Base-by-base conservation (phyloP, 2,113 vertebrate species). In the Passer domesticus region DNA sequence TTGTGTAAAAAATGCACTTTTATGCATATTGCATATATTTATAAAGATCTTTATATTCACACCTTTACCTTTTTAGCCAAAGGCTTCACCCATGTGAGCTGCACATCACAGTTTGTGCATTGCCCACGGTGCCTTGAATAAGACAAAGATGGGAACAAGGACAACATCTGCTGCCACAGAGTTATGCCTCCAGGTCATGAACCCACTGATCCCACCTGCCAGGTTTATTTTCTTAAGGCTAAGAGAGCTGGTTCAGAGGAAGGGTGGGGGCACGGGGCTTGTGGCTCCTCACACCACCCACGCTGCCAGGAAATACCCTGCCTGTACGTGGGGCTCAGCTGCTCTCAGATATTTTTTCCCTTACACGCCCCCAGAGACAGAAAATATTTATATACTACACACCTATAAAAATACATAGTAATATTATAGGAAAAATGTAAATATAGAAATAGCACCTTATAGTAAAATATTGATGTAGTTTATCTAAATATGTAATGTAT, bases 211-310 rank as follows among this genome's bases (percentile, higher is more conserved):
- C 41, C 72, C 53, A 79, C 79, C 64, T 30, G 39, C 25, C 9
- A 27, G 25, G 12, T 49, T 83, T 62, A 52, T 87, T 85, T 91
- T 76, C 53, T 78, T 24, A 68, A 67, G 62, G 53, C 8, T 23
- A 64, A 49, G 41, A 37, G 49, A 59, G 27, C 15, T 49, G 74
- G 41, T 35, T 73, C 47, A 81, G 63, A 77, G 66, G 46, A 91
- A 80, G 43, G 35, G 30, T 24, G 35, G 43, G 25, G 68, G 55
- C 3, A 4, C 7, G 0, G 37, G 69, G 80, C n/a, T 70, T 79
- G 46, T 6, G 11, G 89, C 67, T 93, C 88, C 75, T 94, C 78
- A 77, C 90, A 80, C 84, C 72, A 33, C 95, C 94, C 92, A 96
- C 72, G 0, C 43, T 21, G 12, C 17, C 92, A 95, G 90, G 95